Base-by-base conservation (phyloP, 1,140 invertebrate species). In the Pachypsylla venusta region DNA sequence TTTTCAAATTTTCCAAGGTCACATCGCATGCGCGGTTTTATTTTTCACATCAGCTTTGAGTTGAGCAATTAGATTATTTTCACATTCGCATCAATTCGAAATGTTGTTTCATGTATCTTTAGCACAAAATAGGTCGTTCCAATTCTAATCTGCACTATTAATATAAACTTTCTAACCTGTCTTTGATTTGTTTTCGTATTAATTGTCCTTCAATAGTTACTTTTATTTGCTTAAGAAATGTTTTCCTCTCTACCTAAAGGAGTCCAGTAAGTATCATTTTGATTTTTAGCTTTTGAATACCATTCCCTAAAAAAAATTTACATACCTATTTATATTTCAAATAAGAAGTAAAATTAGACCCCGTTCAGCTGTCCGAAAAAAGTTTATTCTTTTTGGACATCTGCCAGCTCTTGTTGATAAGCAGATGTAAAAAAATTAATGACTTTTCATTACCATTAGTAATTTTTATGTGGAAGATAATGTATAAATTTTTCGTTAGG, bases 221-320 rank as follows among this genome's bases (percentile, higher is more conserved):
- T 56, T 26, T 25, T 56, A 25, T 56, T 25, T 19, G 22, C 22
- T 16, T 2, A 28, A 39, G 28, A 57, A 2, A 57, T 57, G 56
- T 57, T 57, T 30, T 35, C 56, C 2, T 24, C 25, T 13, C n/a
- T 57, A 25, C 56, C 56, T 19, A 28, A 39, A 39, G 25, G 56
- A 26, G 56, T 57, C 56, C 56, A 57, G 56, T 57, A 57, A 57
- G 56, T 57, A 57, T 22, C 25, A 28, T 57, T 25, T 57, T 26
- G 22, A 16, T 39, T 12, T 39, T 39, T 35, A 14, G 24, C 30
- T 56, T 26, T 12, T 56, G 2, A 5, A 56, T 25, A 3, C 24
- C 13, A 22, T 22, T 16, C 10, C 14, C 16, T 5, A 10, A 35
- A 39, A 35, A 25, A 5, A 16, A 35, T n/a, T 57, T 16, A 57